phyloP scores from a whole-genome alignment of 2,888 invertebrate species.

The Rotaria socialis region DNA sequence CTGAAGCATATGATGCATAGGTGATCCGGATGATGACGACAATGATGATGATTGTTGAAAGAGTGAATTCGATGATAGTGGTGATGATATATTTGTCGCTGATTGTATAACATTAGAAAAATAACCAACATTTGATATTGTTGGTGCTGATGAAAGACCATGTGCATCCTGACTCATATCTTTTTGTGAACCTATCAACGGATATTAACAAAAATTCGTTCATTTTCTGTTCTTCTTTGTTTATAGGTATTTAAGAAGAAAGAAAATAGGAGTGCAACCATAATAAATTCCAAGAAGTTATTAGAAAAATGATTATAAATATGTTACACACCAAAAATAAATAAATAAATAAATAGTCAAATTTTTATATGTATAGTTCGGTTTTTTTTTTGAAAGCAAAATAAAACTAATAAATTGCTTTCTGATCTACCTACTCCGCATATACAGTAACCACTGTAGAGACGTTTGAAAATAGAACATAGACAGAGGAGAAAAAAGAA shows the following conservation, averaged over 20 bases:
- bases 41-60: slow-evolving; percentile 7
- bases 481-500: background rate
- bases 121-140: background rate
- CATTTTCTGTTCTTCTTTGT: background rate
- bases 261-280: too few species aligned
- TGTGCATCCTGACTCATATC: background rate
- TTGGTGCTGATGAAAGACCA: background rate
- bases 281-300: too few species aligned
- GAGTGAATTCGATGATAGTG: background rate
- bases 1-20: background rate
- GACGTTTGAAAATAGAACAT: background rate
- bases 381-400: background rate
- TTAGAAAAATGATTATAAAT: too few species aligned
- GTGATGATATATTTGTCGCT: background rate
- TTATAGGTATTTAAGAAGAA: background rate
- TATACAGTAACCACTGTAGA: background rate
- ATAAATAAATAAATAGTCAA: too few species aligned
- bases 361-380: too few species aligned
- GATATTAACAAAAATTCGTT: background rate
- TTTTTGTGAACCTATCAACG: background rate
- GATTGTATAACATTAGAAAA: background rate
- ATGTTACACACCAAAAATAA: too few species aligned
- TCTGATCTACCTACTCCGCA: background rate
- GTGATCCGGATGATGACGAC: background rate
- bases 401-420: background rate